A percentile compares a stretch with the other conserved stretches of the same genome.
These are phyloP conservation scores for Chaitophorus viminalis DNA, from an alignment of 2,888 invertebrate genomes.

Conservation along the genomic window DNA sequence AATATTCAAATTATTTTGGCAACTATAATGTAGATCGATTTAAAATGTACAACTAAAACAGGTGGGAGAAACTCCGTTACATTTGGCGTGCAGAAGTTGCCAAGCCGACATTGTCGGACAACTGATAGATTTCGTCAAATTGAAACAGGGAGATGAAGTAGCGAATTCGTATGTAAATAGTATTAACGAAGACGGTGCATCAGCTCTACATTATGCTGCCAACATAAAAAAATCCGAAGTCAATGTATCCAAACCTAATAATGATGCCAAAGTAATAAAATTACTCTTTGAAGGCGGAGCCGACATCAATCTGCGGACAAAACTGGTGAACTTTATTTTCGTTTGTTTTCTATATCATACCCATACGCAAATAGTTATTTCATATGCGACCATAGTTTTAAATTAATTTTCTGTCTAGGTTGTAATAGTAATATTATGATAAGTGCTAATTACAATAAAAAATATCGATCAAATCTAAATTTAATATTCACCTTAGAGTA, in stretches of 20 bases:
- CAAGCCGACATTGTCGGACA: slow-evolving; percentile 86
- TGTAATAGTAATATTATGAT: too few species aligned
- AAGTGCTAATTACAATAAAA: too few species aligned
- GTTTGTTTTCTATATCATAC: too few species aligned
- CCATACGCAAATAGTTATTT: too few species aligned
- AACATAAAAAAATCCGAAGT: slow-evolving; percentile 87
- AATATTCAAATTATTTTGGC: too few species aligned
- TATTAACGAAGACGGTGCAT: slow-evolving; percentile 91
- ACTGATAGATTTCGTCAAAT: slow-evolving; percentile 84
- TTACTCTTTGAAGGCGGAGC: slow-evolving; percentile 91
- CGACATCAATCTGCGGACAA: slow-evolving; percentile 85
- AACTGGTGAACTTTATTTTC: slow-evolving; percentile 68
- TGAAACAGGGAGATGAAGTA: slow-evolving; percentile 78
- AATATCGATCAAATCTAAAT: too few species aligned
- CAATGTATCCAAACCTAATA: slow-evolving; percentile 71
- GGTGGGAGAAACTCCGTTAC: slow-evolving; percentile 95
- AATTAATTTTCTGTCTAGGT: too few species aligned
- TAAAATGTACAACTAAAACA: slow-evolving; percentile 67
- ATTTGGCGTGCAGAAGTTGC: slow-evolving; percentile 90
- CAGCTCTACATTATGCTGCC: slow-evolving; percentile 93
- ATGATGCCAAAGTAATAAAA: slow-evolving; percentile 83
- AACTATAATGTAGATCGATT: slow-evolving; percentile 6
- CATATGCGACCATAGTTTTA: too few species aligned
- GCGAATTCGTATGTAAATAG: slow-evolving; percentile 88
- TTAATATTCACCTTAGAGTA: too few species aligned